Percentiles rank a stretch among this genome's conserved stretches.
Conservation (phyloP, 1,140 invertebrate species). For the Lepeophtheirus salmonis region DNA sequence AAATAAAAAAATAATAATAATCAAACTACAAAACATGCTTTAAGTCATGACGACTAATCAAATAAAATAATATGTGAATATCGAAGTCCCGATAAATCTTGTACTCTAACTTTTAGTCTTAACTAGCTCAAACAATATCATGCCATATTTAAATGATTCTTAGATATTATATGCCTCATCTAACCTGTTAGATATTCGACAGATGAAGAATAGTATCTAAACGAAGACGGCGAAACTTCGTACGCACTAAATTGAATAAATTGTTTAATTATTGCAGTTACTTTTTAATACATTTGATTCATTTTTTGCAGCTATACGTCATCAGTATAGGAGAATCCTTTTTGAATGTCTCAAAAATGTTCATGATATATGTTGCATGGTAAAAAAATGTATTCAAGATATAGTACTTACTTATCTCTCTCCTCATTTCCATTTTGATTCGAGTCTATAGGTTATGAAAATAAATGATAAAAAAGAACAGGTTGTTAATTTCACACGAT, state of each 20-base stretch:
- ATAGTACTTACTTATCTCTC: neutral
- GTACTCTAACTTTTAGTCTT: too few species aligned
- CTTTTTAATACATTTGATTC: neutral
- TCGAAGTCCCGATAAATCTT: neutral
- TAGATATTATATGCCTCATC: neutral
- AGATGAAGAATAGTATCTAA: conserved; percentile 11
- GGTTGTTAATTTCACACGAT: too few species aligned
- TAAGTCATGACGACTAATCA: neutral
- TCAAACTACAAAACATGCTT: neutral
- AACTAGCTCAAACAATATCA: too few species aligned
- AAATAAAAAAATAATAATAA: too few species aligned
- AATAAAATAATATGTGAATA: neutral
- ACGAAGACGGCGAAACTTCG: conserved; percentile 14
- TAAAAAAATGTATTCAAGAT: too few species aligned
- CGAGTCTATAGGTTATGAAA: neutral
- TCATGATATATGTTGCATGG: too few species aligned
- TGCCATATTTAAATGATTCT: too few species aligned
- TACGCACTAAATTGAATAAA: neutral
- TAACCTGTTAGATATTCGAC: conserved; percentile 15
- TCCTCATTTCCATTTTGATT: neutral
- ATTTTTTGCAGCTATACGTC: neutral
- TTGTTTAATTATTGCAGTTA: neutral
- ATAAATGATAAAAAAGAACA: too few species aligned
- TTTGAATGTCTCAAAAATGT: too few species aligned
- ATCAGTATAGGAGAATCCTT: too few species aligned